A percentile compares a stretch with the other conserved stretches of the same genome.
phyloP scores from a whole-genome alignment of 2,888 invertebrate genomes.

The Drosophila sordidapex region DNA sequence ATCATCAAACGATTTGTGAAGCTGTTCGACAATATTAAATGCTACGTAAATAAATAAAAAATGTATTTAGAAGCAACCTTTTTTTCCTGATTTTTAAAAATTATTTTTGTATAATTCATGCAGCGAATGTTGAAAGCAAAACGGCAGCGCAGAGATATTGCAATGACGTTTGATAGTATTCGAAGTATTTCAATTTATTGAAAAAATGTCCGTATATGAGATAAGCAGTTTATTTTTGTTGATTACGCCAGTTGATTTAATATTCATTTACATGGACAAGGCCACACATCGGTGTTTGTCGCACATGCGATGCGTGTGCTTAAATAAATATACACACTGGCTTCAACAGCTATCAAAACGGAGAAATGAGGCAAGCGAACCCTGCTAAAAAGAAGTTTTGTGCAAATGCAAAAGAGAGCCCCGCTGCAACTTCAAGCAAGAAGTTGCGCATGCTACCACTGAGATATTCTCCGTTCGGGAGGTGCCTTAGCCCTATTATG shows the following conservation, averaged over 20 bases:
- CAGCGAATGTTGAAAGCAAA: not conserved
- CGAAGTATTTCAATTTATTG: not conserved
- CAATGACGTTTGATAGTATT: not conserved
- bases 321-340: not conserved
- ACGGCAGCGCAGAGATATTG: not conserved
- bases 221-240: not conserved
- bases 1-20: not conserved
- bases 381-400: not conserved
- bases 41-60: not conserved
- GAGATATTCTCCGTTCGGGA: not conserved
- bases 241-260: not conserved
- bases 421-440: not conserved
- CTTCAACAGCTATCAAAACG: not conserved
- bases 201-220: not conserved
- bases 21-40: not conserved
- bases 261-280: not conserved
- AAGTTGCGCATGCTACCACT: not conserved
- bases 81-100: fast-evolving
- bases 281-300: not conserved
- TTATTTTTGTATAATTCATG: not conserved
- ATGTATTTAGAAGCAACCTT: not conserved
- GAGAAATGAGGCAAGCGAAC: not conserved
- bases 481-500: not conserved
- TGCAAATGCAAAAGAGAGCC: not conserved
- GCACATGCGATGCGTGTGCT: not conserved